phyloP scores from a whole-genome alignment of 2,888 invertebrate genomes.

The Lagria hirta region DNA sequence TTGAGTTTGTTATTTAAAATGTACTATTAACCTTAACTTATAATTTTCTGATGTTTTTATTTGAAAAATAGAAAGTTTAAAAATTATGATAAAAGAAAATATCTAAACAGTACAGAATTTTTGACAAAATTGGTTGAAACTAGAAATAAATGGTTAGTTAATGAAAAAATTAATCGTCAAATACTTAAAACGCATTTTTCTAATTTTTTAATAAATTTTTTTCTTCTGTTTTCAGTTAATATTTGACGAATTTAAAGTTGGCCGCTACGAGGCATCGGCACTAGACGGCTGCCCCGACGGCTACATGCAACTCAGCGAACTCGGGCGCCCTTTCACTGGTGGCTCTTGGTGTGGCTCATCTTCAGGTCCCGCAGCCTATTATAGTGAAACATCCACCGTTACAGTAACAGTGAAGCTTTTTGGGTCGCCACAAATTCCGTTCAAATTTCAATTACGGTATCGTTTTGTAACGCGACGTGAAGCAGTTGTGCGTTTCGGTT shows the following conservation, averaged over 20 bases:
- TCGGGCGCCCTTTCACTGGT: constrained; percentile 83
- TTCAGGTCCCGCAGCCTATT: constrained; percentile 79
- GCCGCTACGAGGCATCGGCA: constrained; percentile 74
- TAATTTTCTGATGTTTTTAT: no score
- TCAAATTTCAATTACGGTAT: constrained; percentile 77
- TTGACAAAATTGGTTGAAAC: no score
- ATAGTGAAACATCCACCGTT: constrained; percentile 87
- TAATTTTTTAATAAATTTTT: no score
- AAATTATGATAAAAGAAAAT: no score
- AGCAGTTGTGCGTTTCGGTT: constrained; percentile 78
- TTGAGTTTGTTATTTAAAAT: no score
- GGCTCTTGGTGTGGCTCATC: constrained; percentile 89
- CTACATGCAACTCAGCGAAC: constrained; percentile 83
- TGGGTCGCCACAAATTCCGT: constrained; percentile 72
- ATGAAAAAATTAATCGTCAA: neutral
- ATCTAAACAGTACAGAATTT: no score
- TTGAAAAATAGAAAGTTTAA: no score
- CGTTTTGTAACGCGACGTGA: constrained; percentile 80
- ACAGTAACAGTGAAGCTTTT: constrained; percentile 81
- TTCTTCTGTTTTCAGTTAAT: constrained; percentile 62
- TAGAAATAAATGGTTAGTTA: no score
- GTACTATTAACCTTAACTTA: no score
- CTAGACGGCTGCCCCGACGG: constrained; percentile 83
- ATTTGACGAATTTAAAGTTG: constrained; percentile 86
- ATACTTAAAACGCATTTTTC: no score